phyloP scores from a whole-genome alignment of 2,888 invertebrate species.

The Tachina lurida region DNA sequence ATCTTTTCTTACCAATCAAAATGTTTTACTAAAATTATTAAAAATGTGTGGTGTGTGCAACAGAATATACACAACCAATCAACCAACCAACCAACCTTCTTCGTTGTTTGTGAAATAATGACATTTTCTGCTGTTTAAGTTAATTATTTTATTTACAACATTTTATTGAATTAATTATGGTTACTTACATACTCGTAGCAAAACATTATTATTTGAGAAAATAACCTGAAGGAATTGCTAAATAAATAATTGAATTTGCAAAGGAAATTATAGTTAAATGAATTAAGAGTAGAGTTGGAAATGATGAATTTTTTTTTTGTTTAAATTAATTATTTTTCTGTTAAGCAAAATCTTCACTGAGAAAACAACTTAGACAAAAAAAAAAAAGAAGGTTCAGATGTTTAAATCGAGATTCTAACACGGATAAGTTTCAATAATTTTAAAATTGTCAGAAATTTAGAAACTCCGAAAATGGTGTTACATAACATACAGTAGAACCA shows the following conservation, averaged over 20 bases:
- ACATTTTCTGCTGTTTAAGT: conserved; percentile 21
- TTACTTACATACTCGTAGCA: neutral
- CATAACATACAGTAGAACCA: no score
- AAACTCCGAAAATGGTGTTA: no score
- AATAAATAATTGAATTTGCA: neutral
- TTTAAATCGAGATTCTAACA: no score
- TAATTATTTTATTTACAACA: conserved; percentile 28
- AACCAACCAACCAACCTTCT: neutral
- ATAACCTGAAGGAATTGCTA: neutral
- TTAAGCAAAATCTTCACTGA: no score
- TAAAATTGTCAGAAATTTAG: no score
- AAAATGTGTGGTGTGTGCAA: neutral
- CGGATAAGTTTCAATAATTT: no score
- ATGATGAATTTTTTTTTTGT: neutral
- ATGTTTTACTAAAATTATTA: conserved; percentile 11
- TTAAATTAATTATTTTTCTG: neutral
- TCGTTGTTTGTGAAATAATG: conserved; percentile 3
- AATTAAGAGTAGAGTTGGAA: no score
- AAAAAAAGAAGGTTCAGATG: no score
- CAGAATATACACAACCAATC: neutral
- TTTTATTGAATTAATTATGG: conserved; percentile 43
- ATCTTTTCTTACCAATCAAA: conserved; percentile 42
- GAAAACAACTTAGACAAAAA: no score
- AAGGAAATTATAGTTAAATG: no score
- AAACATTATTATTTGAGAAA: conserved; percentile 1